phyloP scores from a whole-genome alignment of 2,888 invertebrate species.

The Choristoneura rosaceana region DNA sequence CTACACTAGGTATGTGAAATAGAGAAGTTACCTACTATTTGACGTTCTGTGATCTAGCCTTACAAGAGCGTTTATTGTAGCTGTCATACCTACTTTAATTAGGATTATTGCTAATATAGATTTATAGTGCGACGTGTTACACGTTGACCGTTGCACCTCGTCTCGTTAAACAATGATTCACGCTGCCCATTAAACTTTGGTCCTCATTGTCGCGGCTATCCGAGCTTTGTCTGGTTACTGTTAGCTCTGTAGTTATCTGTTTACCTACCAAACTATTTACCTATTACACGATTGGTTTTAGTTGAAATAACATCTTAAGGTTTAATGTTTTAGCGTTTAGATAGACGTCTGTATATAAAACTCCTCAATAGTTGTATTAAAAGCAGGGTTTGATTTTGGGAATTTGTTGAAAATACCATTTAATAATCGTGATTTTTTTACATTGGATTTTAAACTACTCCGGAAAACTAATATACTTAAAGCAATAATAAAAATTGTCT shows the following conservation, averaged over 20 bases:
- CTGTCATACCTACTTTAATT: conserved; percentile 24
- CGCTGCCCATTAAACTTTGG: conserved; percentile 24
- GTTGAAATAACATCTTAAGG: too few species aligned
- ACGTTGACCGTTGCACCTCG: conserved; percentile 28
- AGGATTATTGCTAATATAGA: conserved; percentile 33
- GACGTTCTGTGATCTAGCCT: not conserved
- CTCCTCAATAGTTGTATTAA: too few species aligned
- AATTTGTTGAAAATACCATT: too few species aligned
- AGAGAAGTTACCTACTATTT: not conserved
- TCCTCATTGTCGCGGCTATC: conserved; percentile 4
- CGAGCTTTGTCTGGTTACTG: conserved; percentile 3
- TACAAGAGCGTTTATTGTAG: conserved; percentile 11
- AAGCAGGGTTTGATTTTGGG: too few species aligned
- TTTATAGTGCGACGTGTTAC: conserved; percentile 18
- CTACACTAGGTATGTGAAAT: too few species aligned
- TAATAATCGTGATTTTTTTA: too few species aligned
- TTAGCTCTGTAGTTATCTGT: conserved; percentile 2
- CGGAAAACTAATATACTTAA: too few species aligned
- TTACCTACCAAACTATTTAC: not conserved
- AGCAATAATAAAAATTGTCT: too few species aligned
- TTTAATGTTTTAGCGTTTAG: too few species aligned
- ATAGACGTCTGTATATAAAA: too few species aligned
- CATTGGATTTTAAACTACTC: too few species aligned
- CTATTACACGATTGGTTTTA: not conserved
- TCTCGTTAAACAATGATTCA: conserved; percentile 14